These are phyloP conservation scores for Myiotriccus ornatus DNA, from an alignment of 2,797 vertebrate genomes.

Conservation along the genomic window DNA sequence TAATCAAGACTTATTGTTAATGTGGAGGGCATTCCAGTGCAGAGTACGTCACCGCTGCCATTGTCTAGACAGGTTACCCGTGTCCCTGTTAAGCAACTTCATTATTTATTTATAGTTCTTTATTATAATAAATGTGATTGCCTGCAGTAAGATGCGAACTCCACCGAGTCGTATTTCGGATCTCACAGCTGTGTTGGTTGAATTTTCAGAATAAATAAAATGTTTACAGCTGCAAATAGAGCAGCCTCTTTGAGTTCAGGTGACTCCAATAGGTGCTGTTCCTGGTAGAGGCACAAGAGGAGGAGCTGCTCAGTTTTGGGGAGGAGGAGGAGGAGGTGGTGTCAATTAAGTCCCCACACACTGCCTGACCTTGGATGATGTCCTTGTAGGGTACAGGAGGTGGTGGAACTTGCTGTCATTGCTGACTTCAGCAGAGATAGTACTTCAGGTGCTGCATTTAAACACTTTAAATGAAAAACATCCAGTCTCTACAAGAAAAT, in stretches of 20 bases:
- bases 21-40: neutral
- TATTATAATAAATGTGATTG: constrained; percentile 60
- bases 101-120: constrained; percentile 66
- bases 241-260: neutral
- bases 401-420: neutral
- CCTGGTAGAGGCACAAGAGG: neutral
- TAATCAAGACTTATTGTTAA: constrained; percentile 15
- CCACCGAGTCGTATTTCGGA: constrained; percentile 26
- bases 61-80: constrained; percentile 57
- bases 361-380: neutral
- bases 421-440: neutral
- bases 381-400: neutral
- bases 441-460: neutral
- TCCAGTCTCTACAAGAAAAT: neutral
- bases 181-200: constrained; percentile 34
- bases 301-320: neutral
- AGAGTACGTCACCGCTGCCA: neutral
- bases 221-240: neutral
- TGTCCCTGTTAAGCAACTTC: constrained; percentile 37
- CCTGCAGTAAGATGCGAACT: neutral
- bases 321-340: neutral
- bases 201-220: constrained; percentile 46
- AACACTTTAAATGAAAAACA: neutral
- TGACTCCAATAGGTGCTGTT: neutral
- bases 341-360: fast-evolving